Evolutionary conservation across 1,140 invertebrate species (phyloP).

Genomic region (Euschistus heros): DNA sequence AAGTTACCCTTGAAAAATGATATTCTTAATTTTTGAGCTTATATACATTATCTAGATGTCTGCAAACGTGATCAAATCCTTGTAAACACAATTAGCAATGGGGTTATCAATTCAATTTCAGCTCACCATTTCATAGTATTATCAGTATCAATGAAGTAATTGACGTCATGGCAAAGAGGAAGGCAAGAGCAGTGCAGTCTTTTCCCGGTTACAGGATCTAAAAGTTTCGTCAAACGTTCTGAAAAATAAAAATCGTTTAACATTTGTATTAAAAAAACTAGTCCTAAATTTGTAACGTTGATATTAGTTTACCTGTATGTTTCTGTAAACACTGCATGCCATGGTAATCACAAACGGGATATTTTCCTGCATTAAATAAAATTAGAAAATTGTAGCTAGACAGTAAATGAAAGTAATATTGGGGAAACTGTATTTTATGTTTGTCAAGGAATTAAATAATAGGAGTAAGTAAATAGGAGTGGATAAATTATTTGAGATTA

Average conservation of each 20-base stretch:
- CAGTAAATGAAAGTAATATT: too few relatives aligned
- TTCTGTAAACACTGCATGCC: conserved; percentile 6
- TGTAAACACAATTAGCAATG: too few relatives aligned
- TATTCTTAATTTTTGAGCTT: too few relatives aligned
- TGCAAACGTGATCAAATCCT: too few relatives aligned
- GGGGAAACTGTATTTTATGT: too few relatives aligned
- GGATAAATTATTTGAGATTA: too few relatives aligned
- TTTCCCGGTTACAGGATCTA: not conserved
- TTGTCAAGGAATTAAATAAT: too few relatives aligned
- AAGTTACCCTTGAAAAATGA: too few relatives aligned
- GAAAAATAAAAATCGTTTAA: not conserved
- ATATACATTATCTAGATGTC: too few relatives aligned
- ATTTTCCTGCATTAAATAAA: not conserved
- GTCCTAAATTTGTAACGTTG: not conserved
- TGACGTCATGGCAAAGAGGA: conserved; percentile 50
- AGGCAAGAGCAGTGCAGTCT: conserved; percentile 43
- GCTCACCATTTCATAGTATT: conserved; percentile 23
- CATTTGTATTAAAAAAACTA: not conserved
- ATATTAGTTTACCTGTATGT: not conserved
- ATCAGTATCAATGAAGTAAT: conserved; percentile 38
- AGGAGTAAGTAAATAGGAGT: too few relatives aligned
- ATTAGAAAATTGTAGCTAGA: too few relatives aligned
- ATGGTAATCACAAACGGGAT: not conserved
- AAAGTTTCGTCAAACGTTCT: not conserved
- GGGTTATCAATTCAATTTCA: too few relatives aligned